These are phyloP conservation scores for Corythornis leucogaster DNA, from an alignment of 2,797 vertebrate species.

Conservation along the genomic window DNA sequence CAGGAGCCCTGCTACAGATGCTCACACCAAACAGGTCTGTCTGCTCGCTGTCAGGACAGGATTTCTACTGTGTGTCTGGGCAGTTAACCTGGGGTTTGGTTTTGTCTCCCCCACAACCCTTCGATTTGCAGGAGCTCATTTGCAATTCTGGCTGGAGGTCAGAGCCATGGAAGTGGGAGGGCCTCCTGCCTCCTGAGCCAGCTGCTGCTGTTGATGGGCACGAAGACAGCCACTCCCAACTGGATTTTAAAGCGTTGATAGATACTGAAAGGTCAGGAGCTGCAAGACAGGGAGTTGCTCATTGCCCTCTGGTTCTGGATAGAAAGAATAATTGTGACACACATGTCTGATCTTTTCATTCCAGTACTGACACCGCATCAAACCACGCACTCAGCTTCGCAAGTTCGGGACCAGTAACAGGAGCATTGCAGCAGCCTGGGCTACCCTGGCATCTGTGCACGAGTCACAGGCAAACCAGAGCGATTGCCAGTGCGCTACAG, in stretches of 20 bases:
- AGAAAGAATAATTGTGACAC: not conserved
- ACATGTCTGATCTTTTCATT: not conserved
- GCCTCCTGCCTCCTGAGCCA: not conserved
- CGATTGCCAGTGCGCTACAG: not conserved
- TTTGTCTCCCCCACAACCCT: not conserved
- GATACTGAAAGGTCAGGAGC: not conserved
- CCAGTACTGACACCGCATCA: not conserved
- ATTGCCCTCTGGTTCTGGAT: not conserved
- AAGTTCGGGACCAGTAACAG: not conserved
- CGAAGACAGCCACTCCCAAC: not conserved
- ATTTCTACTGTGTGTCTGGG: not conserved
- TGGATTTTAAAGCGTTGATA: not conserved
- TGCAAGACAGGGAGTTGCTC: not conserved
- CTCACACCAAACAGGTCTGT: slow-evolving; percentile 15
- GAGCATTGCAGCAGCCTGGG: not conserved
- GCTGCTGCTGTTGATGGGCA: not conserved
- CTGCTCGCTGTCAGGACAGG: slow-evolving; percentile 13
- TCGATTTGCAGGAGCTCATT: not conserved
- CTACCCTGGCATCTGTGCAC: not conserved
- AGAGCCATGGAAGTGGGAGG: not conserved
- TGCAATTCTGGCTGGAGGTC: not conserved
- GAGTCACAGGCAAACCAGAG: not conserved
- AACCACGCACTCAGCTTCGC: rapidly evolving
- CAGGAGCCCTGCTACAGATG: not conserved
- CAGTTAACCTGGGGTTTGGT: not conserved